Evolutionary conservation across 2,797 vertebrate genomes (phyloP).

Genomic region (Champsocephalus gunnari): DNA sequence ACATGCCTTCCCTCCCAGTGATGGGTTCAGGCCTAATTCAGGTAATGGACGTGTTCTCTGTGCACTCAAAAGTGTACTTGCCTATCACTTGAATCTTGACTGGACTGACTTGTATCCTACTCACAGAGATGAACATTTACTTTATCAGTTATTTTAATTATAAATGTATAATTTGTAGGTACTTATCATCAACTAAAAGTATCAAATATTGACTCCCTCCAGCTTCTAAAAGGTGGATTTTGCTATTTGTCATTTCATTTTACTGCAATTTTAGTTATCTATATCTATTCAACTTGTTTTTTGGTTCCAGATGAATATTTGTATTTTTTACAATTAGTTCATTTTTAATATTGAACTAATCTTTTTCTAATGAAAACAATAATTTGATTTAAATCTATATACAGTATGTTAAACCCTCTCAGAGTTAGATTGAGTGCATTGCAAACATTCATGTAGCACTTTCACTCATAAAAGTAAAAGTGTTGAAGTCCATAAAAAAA

Average conservation of each 20-base stretch:
- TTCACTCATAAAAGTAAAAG: background rate
- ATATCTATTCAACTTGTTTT: background rate
- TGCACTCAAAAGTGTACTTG: background rate
- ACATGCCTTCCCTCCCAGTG: no score
- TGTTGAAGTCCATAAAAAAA: no score
- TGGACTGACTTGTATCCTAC: background rate
- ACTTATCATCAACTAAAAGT: background rate
- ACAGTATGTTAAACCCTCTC: background rate
- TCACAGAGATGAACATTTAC: background rate
- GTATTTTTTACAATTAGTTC: background rate
- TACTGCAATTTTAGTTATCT: background rate
- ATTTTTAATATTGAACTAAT: no score
- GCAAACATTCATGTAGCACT: accelerated
- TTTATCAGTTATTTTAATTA: background rate
- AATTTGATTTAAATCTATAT: background rate
- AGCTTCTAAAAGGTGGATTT: background rate
- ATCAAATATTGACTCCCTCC: background rate
- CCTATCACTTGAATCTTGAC: background rate
- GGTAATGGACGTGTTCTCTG: no score
- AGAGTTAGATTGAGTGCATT: background rate
- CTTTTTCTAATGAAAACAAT: no score
- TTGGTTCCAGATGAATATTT: background rate
- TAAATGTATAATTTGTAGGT: background rate
- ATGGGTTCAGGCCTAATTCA: no score
- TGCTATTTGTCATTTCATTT: background rate